Percentiles rank a stretch among this genome's conserved stretches.
phyloP scores from a whole-genome alignment of 2,113 vertebrate species.

The Tyrannus savana region DNA sequence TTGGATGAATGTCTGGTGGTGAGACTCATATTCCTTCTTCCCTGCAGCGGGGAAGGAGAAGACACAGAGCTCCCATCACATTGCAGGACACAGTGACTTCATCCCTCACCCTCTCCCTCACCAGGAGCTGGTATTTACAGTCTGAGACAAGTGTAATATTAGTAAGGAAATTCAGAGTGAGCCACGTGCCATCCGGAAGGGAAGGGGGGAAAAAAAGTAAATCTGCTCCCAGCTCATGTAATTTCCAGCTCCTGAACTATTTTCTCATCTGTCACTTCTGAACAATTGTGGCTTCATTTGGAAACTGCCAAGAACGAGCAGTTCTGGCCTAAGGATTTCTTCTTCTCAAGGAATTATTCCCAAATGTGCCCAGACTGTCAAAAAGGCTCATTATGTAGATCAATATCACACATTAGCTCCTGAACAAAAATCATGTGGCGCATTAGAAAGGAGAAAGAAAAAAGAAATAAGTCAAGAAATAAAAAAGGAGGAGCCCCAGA shows the following conservation, averaged over 20 bases:
- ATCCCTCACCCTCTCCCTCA: not conserved
- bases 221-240: not conserved
- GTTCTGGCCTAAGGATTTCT: conserved; percentile 51
- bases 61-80: not conserved
- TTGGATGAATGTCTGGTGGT: not conserved
- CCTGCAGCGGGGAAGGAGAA: not conserved
- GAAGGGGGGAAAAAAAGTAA: not conserved
- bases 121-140: not conserved
- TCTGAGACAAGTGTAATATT: not conserved
- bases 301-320: conserved; percentile 9
- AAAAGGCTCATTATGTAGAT: conserved; percentile 47
- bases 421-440: not conserved
- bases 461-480: not conserved
- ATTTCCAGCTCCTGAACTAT: conserved; percentile 34
- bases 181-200: not conserved
- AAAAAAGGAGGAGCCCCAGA: not conserved
- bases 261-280: conserved; percentile 33
- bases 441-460: not conserved
- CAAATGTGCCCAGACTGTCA: conserved; percentile 32
- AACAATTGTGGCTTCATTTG: conserved; percentile 42
- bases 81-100: not conserved
- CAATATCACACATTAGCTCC: conserved; percentile 31
- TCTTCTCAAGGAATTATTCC: conserved; percentile 36
- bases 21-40: not conserved
- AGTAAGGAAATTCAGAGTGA: not conserved